These are phyloP conservation scores for Sarcophaga rosellei DNA, from an alignment of 2,888 invertebrate genomes.

Conservation along the genomic window DNA sequence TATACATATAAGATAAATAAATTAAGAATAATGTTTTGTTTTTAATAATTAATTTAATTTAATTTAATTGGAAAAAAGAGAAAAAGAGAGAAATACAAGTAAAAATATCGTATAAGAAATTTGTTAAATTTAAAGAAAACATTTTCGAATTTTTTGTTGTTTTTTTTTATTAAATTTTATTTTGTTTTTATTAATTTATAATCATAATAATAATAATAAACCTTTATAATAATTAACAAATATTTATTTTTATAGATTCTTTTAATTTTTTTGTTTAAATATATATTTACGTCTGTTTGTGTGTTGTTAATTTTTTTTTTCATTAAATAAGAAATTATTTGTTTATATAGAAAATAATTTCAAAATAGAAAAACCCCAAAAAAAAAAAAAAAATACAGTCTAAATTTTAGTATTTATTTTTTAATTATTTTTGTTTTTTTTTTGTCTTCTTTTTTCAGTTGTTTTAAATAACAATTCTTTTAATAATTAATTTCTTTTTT, in stretches of 20 bases:
- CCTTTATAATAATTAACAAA: conserved; percentile 21
- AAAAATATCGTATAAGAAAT: neutral
- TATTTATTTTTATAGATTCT: neutral
- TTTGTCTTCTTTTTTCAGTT: neutral
- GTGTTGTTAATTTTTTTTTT: too few relatives aligned
- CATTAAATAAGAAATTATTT: conserved; percentile 14
- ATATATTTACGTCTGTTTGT: too few relatives aligned
- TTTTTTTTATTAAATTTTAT: too few relatives aligned
- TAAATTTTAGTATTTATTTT: conserved; percentile 22
- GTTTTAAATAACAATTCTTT: conserved; percentile 38
- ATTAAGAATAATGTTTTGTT: conserved; percentile 18
- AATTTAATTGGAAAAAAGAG: conserved; percentile 1
- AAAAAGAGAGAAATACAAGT: conserved; percentile 25
- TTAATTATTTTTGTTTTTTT: neutral
- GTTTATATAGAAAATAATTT: neutral
- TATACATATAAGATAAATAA: neutral
- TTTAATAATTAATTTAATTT: neutral
- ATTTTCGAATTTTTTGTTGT: too few relatives aligned
- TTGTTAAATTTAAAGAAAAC: too few relatives aligned
- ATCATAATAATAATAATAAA: conserved; percentile 6
- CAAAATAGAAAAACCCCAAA: conserved; percentile 20
- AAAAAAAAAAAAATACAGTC: conserved; percentile 9
- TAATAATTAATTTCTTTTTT: conserved; percentile 14
- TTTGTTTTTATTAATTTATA: too few relatives aligned
- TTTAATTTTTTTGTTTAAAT: too few relatives aligned